A percentile compares a stretch with the other conserved stretches of the same genome.
phyloP scores from a whole-genome alignment of 2,113 vertebrate genomes.

The Symphodus melops region DNA sequence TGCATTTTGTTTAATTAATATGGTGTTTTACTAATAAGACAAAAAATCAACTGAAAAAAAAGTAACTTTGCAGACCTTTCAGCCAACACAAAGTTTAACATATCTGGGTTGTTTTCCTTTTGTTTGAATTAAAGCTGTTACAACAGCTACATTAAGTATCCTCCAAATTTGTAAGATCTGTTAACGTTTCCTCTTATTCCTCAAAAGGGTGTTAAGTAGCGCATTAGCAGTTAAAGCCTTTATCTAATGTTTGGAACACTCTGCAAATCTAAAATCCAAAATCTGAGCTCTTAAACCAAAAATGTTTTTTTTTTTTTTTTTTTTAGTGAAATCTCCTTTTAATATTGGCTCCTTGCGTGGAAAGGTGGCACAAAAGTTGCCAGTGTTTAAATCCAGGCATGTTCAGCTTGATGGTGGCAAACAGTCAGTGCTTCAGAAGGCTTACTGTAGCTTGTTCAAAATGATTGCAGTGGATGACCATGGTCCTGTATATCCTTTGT shows the following conservation, averaged over 20 bases:
- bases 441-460: neutral
- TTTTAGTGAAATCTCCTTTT: neutral
- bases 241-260: conserved; percentile 27
- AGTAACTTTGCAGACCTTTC: neutral
- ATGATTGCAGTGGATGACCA: neutral
- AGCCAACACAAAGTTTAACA: neutral
- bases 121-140: neutral
- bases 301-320: neutral
- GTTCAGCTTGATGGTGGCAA: neutral
- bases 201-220: neutral
- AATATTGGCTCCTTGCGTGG: neutral
- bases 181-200: neutral
- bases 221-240: conserved; percentile 12
- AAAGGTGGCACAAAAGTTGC: conserved; percentile 3
- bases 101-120: neutral
- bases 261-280: conserved; percentile 20
- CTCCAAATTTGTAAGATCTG: neutral
- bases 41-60: neutral
- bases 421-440: neutral
- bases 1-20: neutral
- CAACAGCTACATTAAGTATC: neutral
- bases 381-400: neutral
- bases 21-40: neutral
- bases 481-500: too few relatives aligned
- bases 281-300: conserved; percentile 3